A percentile compares a stretch with the other conserved stretches of the same genome.
phyloP scores from a whole-genome alignment of 2,113 vertebrate genomes.

The Chloebia gouldiae region DNA sequence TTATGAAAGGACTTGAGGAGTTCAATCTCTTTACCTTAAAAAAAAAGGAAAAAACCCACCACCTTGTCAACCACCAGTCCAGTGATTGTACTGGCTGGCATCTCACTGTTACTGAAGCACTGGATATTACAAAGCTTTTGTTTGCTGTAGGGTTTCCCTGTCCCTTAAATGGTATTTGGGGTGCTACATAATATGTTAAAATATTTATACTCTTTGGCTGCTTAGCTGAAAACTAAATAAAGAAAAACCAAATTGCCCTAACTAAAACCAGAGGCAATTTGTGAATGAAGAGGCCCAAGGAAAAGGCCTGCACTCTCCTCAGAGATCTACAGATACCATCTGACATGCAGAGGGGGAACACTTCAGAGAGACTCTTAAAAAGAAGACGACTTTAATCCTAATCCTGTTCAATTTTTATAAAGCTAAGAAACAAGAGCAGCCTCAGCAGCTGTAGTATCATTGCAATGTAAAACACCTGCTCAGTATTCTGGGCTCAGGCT shows the following conservation, averaged over 20 bases:
- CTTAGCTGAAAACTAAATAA: neutral
- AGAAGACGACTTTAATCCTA: neutral
- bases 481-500: neutral
- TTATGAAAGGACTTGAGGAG: neutral
- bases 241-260: neutral
- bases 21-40: neutral
- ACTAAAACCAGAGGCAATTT: neutral
- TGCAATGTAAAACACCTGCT: neutral
- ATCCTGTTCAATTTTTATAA: neutral
- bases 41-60: fast-evolving
- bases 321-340: neutral
- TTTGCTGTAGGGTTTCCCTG: neutral
- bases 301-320: neutral
- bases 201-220: neutral
- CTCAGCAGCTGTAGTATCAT: neutral
- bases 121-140: neutral
- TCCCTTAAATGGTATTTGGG: neutral
- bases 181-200: neutral
- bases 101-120: neutral
- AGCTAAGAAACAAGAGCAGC: neutral
- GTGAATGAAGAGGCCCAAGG: neutral
- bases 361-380: neutral
- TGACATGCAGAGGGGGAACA: neutral
- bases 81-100: neutral
- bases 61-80: neutral